phyloP scores from a whole-genome alignment of 2,888 invertebrate species.

The Palloptera scutellata region DNA sequence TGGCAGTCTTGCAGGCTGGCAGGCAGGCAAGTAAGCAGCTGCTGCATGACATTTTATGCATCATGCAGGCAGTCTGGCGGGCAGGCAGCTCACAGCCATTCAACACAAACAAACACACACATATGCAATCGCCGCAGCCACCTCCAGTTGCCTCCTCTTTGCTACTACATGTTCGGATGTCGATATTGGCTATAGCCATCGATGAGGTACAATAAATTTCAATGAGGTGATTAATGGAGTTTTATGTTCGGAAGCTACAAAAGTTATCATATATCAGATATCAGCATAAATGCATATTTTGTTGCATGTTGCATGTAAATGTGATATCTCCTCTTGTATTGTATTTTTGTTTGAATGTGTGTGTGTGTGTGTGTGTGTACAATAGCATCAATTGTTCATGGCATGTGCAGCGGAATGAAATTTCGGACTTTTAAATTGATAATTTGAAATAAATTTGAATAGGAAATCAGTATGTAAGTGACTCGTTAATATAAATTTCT shows the following conservation, averaged over 20 bases:
- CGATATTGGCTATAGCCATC: conserved; percentile 3
- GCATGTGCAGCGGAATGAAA: no score
- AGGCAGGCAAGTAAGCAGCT: no score
- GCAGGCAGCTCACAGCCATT: background rate
- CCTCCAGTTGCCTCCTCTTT: background rate
- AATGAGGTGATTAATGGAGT: conserved; percentile 38
- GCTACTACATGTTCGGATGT: background rate
- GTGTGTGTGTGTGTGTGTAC: background rate
- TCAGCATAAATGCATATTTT: conserved; percentile 33
- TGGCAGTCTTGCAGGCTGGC: no score
- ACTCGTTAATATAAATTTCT: no score
- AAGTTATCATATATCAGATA: conserved; percentile 38
- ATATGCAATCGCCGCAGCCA: background rate
- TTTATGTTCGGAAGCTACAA: conserved; percentile 36
- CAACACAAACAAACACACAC: background rate
- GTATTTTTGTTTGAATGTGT: background rate
- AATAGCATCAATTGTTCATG: no score
- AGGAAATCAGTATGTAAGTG: no score
- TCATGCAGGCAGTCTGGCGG: no score
- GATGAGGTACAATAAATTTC: conserved; percentile 35
- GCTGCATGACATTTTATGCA: no score
- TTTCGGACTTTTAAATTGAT: no score
- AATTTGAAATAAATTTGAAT: no score
- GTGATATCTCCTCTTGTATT: background rate
- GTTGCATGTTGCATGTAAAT: background rate